A percentile compares a stretch with the other conserved stretches of the same genome.
These are phyloP conservation scores for Troilus luridus DNA, from an alignment of 2,888 invertebrate species.

Conservation along the genomic window DNA sequence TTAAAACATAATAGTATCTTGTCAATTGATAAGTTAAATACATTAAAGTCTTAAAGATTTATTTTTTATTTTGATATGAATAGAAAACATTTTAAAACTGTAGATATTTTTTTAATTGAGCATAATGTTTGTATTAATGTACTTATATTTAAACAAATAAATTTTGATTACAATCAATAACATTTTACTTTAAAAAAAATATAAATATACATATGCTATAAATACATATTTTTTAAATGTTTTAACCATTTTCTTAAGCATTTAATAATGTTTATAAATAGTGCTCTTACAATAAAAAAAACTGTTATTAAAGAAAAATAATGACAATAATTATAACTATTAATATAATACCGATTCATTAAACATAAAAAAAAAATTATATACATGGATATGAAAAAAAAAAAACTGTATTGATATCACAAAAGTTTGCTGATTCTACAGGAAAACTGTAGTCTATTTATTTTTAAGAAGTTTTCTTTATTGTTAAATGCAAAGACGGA, in stretches of 20 bases:
- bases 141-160: not conserved
- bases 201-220: slow-evolving; percentile 3
- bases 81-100: not conserved
- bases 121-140: not conserved
- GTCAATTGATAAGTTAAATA: not conserved
- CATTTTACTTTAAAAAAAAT: not conserved
- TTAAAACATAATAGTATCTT: not conserved
- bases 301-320: not conserved
- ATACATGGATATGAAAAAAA: too few relatives aligned
- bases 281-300: not conserved
- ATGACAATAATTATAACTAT: not conserved
- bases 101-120: not conserved
- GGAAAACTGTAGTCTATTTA: not conserved
- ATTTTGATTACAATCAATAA: slow-evolving; percentile 25
- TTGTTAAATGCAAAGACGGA: not conserved
- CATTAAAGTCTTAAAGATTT: not conserved
- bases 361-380: too few relatives aligned
- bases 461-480: not conserved
- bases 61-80: not conserved
- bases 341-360: too few relatives aligned
- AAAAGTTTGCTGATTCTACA: too few relatives aligned
- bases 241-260: not conserved
- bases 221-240: not conserved
- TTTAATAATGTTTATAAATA: not conserved
- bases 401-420: too few relatives aligned